These are phyloP conservation scores for Eremophila alpestris DNA, from an alignment of 2,797 vertebrate genomes.

Conservation along the genomic window DNA sequence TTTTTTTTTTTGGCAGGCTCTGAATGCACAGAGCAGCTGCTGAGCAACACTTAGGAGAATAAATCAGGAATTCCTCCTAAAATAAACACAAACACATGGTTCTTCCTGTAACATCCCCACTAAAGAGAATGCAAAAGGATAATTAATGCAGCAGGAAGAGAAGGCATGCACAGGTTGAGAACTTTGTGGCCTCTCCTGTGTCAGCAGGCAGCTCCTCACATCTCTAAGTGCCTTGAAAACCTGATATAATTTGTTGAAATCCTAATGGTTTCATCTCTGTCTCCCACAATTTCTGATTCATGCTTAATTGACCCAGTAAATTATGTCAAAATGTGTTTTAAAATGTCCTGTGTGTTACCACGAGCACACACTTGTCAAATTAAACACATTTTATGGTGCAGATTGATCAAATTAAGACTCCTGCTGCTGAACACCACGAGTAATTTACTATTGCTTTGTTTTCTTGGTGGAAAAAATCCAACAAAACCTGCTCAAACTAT, in stretches of 20 bases:
- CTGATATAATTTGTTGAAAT: not conserved
- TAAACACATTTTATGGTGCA: slow-evolving; percentile 29
- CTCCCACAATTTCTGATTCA: slow-evolving; percentile 27
- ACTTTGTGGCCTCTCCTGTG: not conserved
- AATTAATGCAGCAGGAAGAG: not conserved
- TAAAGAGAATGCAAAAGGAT: not conserved
- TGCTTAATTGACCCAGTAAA: slow-evolving; percentile 58
- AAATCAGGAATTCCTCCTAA: not conserved
- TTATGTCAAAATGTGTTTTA: slow-evolving; percentile 25
- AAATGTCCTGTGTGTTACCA: not conserved
- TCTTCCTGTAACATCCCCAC: not conserved
- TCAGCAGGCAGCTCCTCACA: not conserved
- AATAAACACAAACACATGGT: not conserved
- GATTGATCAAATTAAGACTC: slow-evolving; percentile 38
- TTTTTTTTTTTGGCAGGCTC: not conserved
- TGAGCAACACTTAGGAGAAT: not conserved
- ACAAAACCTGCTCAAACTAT: not conserved
- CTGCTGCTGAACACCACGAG: not conserved
- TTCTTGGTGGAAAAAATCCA: not conserved
- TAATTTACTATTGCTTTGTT: slow-evolving; percentile 9
- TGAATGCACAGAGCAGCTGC: not conserved
- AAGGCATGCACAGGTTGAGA: not conserved
- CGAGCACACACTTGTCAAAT: not conserved
- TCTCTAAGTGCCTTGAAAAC: not conserved
- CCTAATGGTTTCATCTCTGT: slow-evolving; percentile 26